phyloP scores from a whole-genome alignment of 2,797 vertebrate species.

The Monodelphis domestica region DNA sequence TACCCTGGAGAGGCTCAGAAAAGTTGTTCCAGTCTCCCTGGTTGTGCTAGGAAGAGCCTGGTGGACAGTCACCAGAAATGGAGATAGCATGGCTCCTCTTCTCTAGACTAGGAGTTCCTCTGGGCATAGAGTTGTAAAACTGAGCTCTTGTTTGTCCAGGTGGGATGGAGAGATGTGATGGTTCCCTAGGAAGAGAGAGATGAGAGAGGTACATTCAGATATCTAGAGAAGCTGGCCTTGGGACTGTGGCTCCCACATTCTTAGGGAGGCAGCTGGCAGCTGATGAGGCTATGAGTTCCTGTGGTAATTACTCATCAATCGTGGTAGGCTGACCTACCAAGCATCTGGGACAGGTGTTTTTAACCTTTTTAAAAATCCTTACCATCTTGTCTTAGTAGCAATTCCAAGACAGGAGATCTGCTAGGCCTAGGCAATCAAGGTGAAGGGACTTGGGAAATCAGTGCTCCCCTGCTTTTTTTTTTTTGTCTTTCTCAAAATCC shows the following conservation, averaged over 20 bases:
- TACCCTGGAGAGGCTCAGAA: constrained; percentile 34
- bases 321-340: neutral
- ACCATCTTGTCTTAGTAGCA: too few species aligned
- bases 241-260: constrained; percentile 30
- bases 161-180: neutral
- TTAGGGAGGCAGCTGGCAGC: constrained; percentile 46
- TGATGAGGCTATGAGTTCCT: constrained; percentile 10
- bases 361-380: neutral
- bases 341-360: constrained; percentile 4
- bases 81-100: constrained; percentile 51
- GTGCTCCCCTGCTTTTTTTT: neutral
- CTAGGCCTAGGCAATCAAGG: too few species aligned
- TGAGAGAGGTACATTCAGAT: constrained; percentile 38
- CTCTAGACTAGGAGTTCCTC: neutral
- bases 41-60: constrained; percentile 55
- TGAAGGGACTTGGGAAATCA: too few species aligned
- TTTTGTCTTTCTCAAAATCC: neutral
- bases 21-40: constrained; percentile 75
- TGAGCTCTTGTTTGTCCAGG: neutral
- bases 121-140: neutral
- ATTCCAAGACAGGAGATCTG: too few species aligned
- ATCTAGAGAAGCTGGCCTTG: constrained; percentile 38
- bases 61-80: constrained; percentile 57
- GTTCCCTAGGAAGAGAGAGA: neutral
- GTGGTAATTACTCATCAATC: neutral